Evolutionary conservation across 35 echinoderm and acorn worm genomes (phyloP), one percentile per base, ranked within the genome.

Genomic region (Holothuria glaberrima): DNA sequence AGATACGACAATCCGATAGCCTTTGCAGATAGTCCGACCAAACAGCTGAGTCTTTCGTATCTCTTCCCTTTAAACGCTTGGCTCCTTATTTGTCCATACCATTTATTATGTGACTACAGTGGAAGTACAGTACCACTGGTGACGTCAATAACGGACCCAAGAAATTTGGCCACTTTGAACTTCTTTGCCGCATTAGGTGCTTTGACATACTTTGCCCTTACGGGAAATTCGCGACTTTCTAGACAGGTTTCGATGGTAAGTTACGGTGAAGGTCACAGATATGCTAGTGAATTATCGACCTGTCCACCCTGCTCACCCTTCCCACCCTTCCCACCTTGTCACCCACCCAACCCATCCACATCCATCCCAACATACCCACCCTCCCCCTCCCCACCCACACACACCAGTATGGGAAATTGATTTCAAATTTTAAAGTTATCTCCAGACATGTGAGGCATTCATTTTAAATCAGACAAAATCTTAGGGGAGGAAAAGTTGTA

Each of bases 231-330:
- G 24, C 21, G 48, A 33, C 24, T 82, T 26, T 82, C 79, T 6
- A 18, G 79, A 82, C 79, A 82, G 48, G 57, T 82, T 17, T 38
- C 79, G 19, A 82, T 82, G 79, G 79, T 82, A 82, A 82, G 66
- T 29, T 29, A 29, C 21, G 36, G 7, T 4, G 36, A 65, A 0
- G 6, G 4, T 79, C 46, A 44, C 7, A 77, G 44, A 46, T 10
- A 5, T 46, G 4, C 44, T 4, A 46, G 4, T 4, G 4, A 46
- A 54, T 54, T 54, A 17, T 54, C 50, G 36, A 41, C n/a, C n/a
- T 46, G 44, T 4, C 44, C 4, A 10, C 44, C 44, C 44, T 5
- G 10, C 4, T 5, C 44, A 46, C 4, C 44, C 10, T 46, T 46
- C 10, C 44, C 44, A 46, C 44, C 44, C 44, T 46, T 4, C 44